Base-by-base conservation (phyloP, 2,888 invertebrate genomes). In the Sesia bembeciformis region DNA sequence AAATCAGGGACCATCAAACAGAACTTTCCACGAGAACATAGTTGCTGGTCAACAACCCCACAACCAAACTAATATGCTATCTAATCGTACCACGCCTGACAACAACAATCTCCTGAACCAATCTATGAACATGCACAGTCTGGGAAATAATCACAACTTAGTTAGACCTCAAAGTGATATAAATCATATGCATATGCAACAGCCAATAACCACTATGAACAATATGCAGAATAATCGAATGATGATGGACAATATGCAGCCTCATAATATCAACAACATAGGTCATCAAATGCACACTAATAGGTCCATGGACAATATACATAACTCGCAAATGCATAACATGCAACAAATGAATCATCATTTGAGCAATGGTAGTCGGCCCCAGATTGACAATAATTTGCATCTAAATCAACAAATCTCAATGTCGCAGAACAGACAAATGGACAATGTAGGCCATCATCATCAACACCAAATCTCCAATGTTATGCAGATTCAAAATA, bases 401-500 rank as follows among this genome's bases (percentile, higher is more conserved):
- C 85, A 87, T 59, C 83, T 88, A 81, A 88, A 88, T 68, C 89
- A 89, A 62, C 87, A 84, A 67, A 76, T 88, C 72, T 64, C 80
- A 3, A 76, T 87, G 71, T 85, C 81, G 65, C 84, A 83, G 64
- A 85, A 81, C 58, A 78, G 89, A 62, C 84, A 80, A 62, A 76
- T 85, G 63, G 89, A 89, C 40, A 84, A 81, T 65, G 72, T 78
- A 39, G 65, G 71, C 4, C 78, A 82, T 53, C 89, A 88, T 62
- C 89, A 87, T 57, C 88, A 86, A 64, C 88, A 89, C 67, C 88
- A 84, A 70, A 84, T 87, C 76, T 65, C 85, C 8, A 86, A 84
- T 60, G 78, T 82, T 7, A 89, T 89, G 85, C 88, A 88, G 62
- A 80, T 87, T 58, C 87, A 84, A 69, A 86, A 78, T 62, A 84